phyloP scores from a whole-genome alignment of 2,888 invertebrate species.

The Zygaena filipendulae region DNA sequence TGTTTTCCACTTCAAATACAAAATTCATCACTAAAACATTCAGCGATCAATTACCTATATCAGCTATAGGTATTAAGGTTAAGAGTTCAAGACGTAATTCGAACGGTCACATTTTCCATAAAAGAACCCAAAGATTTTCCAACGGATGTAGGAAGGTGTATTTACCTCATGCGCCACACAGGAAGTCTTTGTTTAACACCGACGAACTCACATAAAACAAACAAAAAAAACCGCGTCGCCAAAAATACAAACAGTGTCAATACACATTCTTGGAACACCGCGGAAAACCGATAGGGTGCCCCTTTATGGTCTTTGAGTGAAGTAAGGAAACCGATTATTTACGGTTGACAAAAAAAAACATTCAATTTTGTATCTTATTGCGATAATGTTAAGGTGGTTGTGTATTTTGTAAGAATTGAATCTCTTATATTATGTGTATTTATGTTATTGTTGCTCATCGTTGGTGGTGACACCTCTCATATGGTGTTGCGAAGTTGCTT shows the following conservation, averaged over 20 bases:
- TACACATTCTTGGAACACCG: slow-evolving; percentile 39
- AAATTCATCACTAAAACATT: too few relatives aligned
- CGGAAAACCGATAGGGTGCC: slow-evolving; percentile 54
- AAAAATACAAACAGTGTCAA: slow-evolving; percentile 39
- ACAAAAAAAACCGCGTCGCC: slow-evolving; percentile 28
- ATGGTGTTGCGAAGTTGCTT: slow-evolving; percentile 28
- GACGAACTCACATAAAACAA: slow-evolving; percentile 33
- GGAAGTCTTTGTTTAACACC: slow-evolving; percentile 51
- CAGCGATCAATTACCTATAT: too few relatives aligned
- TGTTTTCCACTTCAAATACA: too few relatives aligned
- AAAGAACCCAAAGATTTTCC: too few relatives aligned
- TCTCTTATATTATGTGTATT: too few relatives aligned
- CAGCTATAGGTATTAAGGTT: too few relatives aligned
- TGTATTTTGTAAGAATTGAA: too few relatives aligned
- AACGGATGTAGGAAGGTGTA: slow-evolving; percentile 20
- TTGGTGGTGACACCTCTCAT: slow-evolving; percentile 46
- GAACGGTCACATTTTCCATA: too few relatives aligned
- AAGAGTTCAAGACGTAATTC: too few relatives aligned
- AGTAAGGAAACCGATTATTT: slow-evolving; percentile 20
- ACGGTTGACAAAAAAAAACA: slow-evolving; percentile 10
- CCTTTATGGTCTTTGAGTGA: slow-evolving; percentile 31
- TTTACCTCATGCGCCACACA: slow-evolving; percentile 26
- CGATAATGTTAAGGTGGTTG: too few relatives aligned
- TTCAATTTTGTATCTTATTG: too few relatives aligned
- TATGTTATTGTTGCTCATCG: slow-evolving; percentile 32